These are phyloP conservation scores for Mugil cephalus DNA, from an alignment of 2,113 vertebrate genomes.

Conservation along the genomic window DNA sequence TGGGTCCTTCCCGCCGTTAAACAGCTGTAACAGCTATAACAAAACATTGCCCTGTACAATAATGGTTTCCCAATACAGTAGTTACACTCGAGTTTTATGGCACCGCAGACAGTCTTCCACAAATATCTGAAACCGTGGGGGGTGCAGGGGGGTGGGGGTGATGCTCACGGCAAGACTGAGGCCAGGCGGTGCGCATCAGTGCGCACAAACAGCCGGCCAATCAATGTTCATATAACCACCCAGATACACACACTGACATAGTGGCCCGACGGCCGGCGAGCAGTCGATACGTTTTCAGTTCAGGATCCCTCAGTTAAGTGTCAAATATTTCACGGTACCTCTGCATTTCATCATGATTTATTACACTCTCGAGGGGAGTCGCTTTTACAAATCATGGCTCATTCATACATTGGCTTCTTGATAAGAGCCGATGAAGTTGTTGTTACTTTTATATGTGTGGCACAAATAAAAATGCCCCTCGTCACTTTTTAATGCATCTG, in stretches of 20 bases:
- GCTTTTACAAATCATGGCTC: slow-evolving; percentile 24
- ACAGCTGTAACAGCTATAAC: slow-evolving; percentile 19
- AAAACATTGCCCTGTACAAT: slow-evolving; percentile 42
- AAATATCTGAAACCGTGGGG: slow-evolving; percentile 45
- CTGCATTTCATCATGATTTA: slow-evolving; percentile 34
- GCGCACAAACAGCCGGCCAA: slow-evolving; percentile 51
- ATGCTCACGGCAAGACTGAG: slow-evolving; percentile 49
- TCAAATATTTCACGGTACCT: slow-evolving; percentile 34
- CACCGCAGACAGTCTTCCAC: slow-evolving; percentile 36
- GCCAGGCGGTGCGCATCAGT: slow-evolving; percentile 60
- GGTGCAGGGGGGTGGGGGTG: background rate
- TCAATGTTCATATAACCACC: slow-evolving; percentile 60
- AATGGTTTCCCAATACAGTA: slow-evolving; percentile 46
- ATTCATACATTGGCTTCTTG: slow-evolving; percentile 20
- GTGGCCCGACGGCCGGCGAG: slow-evolving; percentile 36
- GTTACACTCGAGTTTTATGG: slow-evolving; percentile 39
- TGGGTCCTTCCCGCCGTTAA: slow-evolving; percentile 51
- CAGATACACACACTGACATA: slow-evolving; percentile 57
- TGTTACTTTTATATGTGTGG: slow-evolving; percentile 41
- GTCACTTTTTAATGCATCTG: slow-evolving; percentile 31
- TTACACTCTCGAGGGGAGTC: slow-evolving; percentile 18
- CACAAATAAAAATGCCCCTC: slow-evolving; percentile 1
- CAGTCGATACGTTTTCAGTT: slow-evolving; percentile 60
- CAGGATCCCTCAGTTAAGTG: slow-evolving; percentile 43
- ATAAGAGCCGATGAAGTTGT: background rate